phyloP scores from a whole-genome alignment of 2,797 vertebrate species.

The Sebastes baramenuke region DNA sequence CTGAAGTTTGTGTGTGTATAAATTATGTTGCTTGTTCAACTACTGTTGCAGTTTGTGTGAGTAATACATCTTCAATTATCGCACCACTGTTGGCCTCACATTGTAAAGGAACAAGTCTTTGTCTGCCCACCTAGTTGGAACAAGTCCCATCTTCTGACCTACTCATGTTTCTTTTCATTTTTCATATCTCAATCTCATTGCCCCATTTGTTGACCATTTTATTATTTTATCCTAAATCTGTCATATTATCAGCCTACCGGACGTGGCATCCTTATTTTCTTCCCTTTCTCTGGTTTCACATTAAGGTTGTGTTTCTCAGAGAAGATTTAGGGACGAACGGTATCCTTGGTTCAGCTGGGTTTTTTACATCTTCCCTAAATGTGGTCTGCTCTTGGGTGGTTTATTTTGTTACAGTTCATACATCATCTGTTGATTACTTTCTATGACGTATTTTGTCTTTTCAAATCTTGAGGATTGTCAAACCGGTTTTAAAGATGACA shows the following conservation, averaged over 20 bases:
- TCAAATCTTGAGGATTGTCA: neutral
- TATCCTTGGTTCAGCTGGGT: neutral
- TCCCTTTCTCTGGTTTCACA: neutral
- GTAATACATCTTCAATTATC: neutral
- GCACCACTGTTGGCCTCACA: neutral
- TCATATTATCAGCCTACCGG: neutral
- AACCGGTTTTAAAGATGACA: constrained; percentile 3
- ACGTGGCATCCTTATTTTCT: neutral
- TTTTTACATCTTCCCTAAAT: neutral
- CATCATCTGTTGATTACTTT: neutral
- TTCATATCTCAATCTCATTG: neutral
- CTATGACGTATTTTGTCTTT: neutral
- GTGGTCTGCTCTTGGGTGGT: neutral
- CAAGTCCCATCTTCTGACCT: neutral
- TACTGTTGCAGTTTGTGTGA: neutral
- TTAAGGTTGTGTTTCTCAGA: neutral
- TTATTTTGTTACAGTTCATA: neutral
- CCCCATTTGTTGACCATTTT: neutral
- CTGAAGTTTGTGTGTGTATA: neutral
- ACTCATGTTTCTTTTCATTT: constrained; percentile 1
- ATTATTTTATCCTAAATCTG: neutral
- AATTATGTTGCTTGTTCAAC: neutral
- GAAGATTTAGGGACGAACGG: neutral
- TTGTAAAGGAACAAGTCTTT: neutral
- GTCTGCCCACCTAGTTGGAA: neutral